Evolutionary conservation across 2,888 invertebrate genomes (phyloP), one percentile per base, ranked within the genome.

Genomic region (Rotaria sp.): DNA sequence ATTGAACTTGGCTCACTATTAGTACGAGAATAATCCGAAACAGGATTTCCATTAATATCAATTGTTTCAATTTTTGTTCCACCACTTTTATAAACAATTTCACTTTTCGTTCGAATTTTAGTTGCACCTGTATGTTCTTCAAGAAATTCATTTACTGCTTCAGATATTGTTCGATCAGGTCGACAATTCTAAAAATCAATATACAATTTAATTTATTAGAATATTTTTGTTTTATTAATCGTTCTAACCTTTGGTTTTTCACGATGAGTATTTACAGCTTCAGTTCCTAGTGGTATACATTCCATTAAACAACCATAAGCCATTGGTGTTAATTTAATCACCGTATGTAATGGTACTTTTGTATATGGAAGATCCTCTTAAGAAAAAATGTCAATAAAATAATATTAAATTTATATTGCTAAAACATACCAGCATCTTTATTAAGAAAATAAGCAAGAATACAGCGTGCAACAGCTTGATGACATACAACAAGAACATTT

Each of bases 291-390:
- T 89, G 94, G 94, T 89, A 95, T 94, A 90, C 95, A 94, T 91
- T 96, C 96, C 90, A 96, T 93, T 88, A 94, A 94, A 92, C 96
- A 96, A 88, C 94, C 95, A 92, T 95, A 96, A 15, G 96, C 96
- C 89, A 94, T 94, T 7, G 95, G 94, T 0, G 95, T 95, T 90
- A 96, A 92, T 90, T 96, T 95, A 89, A 96, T 94, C 88, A 96
- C 94, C 0, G 96, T 96, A 92, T 97, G 96, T 57, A 93, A 90
- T 35, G 92, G 92, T 11, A 92, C 91, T 87, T 92, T 89, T 88
- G 92, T 89, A 88, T 92, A 93, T 7, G 92, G 92, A 85, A 93
- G 89, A 87, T 92, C 90, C 59, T 89, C 90, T 89, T n/a, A n/a
- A n/a, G 84, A 48, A 11, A 52, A 52, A 52, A 24, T 52, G 21